A percentile compares a stretch with the other conserved stretches of the same genome.
phyloP scores from a whole-genome alignment of 2,113 vertebrate genomes.

The Cryptoleucopteryx plumbea region DNA sequence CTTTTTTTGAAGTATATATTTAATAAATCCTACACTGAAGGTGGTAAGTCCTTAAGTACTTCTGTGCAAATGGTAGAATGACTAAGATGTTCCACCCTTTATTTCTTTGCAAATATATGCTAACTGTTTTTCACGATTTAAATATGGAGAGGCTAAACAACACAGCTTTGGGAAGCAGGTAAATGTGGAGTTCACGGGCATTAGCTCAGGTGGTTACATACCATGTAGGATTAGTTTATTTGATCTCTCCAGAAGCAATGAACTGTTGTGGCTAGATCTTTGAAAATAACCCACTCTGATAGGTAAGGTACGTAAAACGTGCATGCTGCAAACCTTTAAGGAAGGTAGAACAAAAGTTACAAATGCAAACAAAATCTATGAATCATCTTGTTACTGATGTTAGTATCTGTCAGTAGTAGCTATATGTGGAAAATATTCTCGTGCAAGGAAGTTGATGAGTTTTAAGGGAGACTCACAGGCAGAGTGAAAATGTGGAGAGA shows the following conservation, averaged over 20 bases:
- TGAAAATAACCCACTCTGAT: not conserved
- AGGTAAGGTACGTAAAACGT: rapidly evolving
- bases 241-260: not conserved
- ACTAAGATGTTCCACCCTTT: not conserved
- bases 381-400: not conserved
- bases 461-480: not conserved
- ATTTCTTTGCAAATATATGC: not conserved
- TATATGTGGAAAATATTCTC: not conserved
- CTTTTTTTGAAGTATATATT: not conserved
- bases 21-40: not conserved
- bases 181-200: too few relatives aligned
- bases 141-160: not conserved
- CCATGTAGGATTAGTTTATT: not conserved
- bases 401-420: not conserved
- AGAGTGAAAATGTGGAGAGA: not conserved
- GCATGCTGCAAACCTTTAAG: not conserved
- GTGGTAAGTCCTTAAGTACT: not conserved
- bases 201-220: not conserved
- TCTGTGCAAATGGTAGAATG: not conserved
- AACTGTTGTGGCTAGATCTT: not conserved
- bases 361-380: not conserved
- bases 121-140: not conserved
- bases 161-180: not conserved
- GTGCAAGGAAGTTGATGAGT: not conserved
- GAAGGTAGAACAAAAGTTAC: not conserved